phyloP scores from a whole-genome alignment of 2,888 invertebrate species.

The Frankliniella fusca region DNA sequence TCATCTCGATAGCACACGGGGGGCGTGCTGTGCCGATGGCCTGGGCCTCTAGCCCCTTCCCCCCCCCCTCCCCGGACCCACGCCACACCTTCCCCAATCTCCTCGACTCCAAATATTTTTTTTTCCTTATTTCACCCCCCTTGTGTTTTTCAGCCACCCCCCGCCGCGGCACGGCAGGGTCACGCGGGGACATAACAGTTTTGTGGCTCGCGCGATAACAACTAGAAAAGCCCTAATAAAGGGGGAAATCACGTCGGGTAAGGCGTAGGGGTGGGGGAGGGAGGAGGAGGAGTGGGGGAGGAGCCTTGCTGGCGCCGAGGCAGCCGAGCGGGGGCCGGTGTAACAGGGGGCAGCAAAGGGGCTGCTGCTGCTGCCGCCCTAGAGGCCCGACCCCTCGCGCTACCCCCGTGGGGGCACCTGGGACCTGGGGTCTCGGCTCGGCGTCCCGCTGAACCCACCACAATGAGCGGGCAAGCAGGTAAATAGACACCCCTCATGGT shows the following conservation, averaged over 20 bases:
- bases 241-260: neutral
- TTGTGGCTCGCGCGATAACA: constrained; percentile 19
- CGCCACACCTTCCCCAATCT: neutral
- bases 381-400: neutral
- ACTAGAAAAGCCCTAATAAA: constrained; percentile 13
- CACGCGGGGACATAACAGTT: constrained; percentile 16
- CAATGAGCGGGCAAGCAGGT: no score
- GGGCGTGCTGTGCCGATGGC: no score
- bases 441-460: neutral
- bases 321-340: no score
- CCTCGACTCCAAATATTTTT: neutral
- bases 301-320: neutral
- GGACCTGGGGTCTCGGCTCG: neutral
- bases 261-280: no score
- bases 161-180: neutral
- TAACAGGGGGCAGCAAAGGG: no score
- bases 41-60: neutral
- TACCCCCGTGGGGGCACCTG: neutral
- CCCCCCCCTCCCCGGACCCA: no score
- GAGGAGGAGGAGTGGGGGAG: no score
- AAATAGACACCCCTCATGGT: no score
- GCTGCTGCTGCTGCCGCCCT: neutral
- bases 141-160: neutral
- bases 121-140: neutral
- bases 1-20: neutral